These are phyloP conservation scores for Macrostomum lignano DNA, from an alignment of 1,140 invertebrate species.

Conservation along the genomic window DNA sequence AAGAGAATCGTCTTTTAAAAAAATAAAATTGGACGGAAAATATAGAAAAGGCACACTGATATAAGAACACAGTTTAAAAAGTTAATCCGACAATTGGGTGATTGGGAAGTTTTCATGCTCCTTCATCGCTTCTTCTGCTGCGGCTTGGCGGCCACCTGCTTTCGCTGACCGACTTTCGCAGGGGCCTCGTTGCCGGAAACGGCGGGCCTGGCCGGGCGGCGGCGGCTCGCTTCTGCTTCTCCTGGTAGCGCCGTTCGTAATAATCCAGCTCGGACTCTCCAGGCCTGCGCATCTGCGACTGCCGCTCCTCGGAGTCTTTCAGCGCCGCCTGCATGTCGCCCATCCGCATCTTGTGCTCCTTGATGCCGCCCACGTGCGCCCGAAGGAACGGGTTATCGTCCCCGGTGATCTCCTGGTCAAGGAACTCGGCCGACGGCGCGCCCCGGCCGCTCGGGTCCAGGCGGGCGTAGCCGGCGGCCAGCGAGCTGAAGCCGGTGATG, in stretches of 20 bases:
- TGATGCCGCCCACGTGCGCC: conserved; percentile 18
- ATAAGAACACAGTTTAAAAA: no score
- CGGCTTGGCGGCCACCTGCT: conserved; percentile 21
- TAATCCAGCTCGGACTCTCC: conserved; percentile 26
- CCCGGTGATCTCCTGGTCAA: conserved; percentile 21
- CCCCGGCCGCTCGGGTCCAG: conserved; percentile 26
- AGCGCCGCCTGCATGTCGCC: background rate
- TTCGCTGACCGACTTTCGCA: conserved; percentile 25
- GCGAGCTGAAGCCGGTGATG: conserved; percentile 25
- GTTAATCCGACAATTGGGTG: no score
- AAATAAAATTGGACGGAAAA: no score
- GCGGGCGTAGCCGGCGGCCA: conserved; percentile 25
- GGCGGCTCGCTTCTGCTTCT: conserved; percentile 22
- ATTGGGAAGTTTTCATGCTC: no score
- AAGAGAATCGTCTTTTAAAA: no score
- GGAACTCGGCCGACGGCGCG: conserved; percentile 18
- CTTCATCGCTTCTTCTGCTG: no score
- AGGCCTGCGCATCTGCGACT: conserved; percentile 15
- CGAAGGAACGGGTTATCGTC: conserved; percentile 22
- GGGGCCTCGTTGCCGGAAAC: conserved; percentile 19
- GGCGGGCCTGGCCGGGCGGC: conserved; percentile 16
- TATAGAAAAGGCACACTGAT: no score
- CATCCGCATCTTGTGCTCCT: conserved; percentile 10
- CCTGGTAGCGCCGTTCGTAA: conserved; percentile 24
- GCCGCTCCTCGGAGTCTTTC: conserved; percentile 14